A percentile compares a stretch with the other conserved stretches of the same genome.
These are phyloP conservation scores for Lissonota sp. DNA, from an alignment of 2,888 invertebrate genomes.

Conservation along the genomic window DNA sequence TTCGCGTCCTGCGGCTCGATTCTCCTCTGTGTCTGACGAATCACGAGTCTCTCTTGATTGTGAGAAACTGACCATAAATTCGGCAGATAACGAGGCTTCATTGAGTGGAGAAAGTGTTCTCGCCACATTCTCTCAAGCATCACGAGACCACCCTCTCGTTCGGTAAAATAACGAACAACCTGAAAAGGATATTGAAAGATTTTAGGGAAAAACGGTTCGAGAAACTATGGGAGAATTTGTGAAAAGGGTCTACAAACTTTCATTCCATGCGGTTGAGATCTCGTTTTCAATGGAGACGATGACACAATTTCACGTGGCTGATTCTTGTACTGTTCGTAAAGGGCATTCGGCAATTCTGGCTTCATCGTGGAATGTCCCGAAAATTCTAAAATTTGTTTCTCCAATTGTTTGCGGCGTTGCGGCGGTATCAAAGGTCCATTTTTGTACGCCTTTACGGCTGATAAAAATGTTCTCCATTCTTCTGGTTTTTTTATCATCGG, in stretches of 20 bases:
- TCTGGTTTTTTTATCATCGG: slow-evolving; percentile 75
- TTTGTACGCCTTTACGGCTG: slow-evolving; percentile 87
- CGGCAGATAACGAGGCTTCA: slow-evolving; percentile 90
- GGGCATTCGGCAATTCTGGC: slow-evolving; percentile 69
- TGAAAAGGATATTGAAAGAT: slow-evolving; percentile 70
- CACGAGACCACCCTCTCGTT: slow-evolving; percentile 86
- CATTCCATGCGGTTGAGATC: slow-evolving; percentile 76
- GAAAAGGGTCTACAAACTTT: slow-evolving; percentile 69
- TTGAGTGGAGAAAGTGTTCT: slow-evolving; percentile 89
- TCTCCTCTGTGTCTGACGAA: slow-evolving; percentile 79
- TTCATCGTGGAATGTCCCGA: slow-evolving; percentile 74
- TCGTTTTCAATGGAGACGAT: slow-evolving; percentile 60
- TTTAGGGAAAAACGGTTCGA: background rate
- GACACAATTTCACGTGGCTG: slow-evolving; percentile 32
- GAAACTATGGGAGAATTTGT: background rate
- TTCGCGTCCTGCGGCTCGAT: slow-evolving; percentile 80
- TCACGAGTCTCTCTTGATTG: slow-evolving; percentile 86
- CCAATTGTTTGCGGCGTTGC: slow-evolving; percentile 75
- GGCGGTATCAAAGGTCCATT: slow-evolving; percentile 74
- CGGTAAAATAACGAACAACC: slow-evolving; percentile 86
- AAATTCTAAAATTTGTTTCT: slow-evolving; percentile 72
- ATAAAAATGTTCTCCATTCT: slow-evolving; percentile 85
- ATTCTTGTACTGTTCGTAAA: slow-evolving; percentile 73
- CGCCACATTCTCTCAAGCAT: slow-evolving; percentile 91
- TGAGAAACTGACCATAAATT: slow-evolving; percentile 91